Conservation (phyloP, 2,113 vertebrate genomes). For the Caranx melampygus region DNA sequence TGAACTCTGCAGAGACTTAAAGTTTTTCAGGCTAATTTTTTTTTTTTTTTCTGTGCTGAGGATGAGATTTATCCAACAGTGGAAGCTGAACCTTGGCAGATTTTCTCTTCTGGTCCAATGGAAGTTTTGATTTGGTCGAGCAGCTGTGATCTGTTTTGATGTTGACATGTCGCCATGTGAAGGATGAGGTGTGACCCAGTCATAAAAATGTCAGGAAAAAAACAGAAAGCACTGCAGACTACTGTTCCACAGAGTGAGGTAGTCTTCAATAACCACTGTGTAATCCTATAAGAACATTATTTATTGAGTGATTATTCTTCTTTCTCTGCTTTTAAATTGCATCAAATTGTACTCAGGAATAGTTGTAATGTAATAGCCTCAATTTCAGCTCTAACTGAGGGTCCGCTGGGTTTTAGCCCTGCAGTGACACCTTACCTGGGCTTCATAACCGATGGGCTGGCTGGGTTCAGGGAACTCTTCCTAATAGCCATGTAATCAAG, state of each 20-base stretch:
- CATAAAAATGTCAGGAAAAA: background rate
- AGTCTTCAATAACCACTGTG: constrained; percentile 21
- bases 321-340: constrained; percentile 53
- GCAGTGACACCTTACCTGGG: constrained; percentile 72
- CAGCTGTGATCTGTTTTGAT: background rate
- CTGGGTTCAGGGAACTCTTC: constrained; percentile 40
- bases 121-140: background rate
- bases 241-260: constrained; percentile 36
- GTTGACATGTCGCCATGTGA: background rate
- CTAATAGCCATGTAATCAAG: constrained; percentile 78
- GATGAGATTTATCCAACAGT: background rate
- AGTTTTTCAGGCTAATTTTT: background rate
- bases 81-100: background rate
- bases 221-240: constrained; percentile 10
- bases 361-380: constrained; percentile 58
- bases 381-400: constrained; percentile 55
- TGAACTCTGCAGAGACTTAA: background rate
- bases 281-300: constrained; percentile 55
- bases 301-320: constrained; percentile 56
- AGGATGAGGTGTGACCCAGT: background rate
- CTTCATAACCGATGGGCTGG: constrained; percentile 52
- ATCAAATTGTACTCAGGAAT: constrained; percentile 51
- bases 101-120: background rate
- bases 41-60: background rate
- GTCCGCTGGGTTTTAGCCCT: constrained; percentile 55